Base-by-base conservation (phyloP, 35 echinoderm and acorn worm genomes). In the Amphiura filiformis region DNA sequence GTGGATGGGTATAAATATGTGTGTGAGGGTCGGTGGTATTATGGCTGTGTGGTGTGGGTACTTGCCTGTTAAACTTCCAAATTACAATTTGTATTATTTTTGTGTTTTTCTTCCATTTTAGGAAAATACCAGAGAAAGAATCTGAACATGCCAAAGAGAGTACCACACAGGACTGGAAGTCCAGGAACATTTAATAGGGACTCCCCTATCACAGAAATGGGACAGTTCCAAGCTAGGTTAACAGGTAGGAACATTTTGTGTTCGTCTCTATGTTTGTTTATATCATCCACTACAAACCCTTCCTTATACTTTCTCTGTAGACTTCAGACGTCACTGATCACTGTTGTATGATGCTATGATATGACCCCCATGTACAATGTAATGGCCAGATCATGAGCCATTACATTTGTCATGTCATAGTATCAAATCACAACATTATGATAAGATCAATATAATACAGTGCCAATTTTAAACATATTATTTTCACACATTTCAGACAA, bases 171-270 rank as follows among this genome's bases (percentile, higher is more conserved):
- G 35, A 13, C 87, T 0, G 96, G 96, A 34, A 90, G 96, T 2
- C 77, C 90, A 77, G 85, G 77, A 47, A 52, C 82, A 56, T 99
- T 99, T 39, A 92, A 87, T 3, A 94, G 90, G 52, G 96, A 99
- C 77, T 94, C 96, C 12, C 93, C 93, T 23, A 99, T 99, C 52
- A 99, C 96, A 47, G 92, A 94, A 81, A 92, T 99, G 41, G 96
- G 96, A 36, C 47, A 87, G 34, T 95, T 87, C 85, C 96, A 99
- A 56, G 90, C 92, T 34, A 87, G 85, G 77, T 78, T 99, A 77
- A 99, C 96, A 76, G 96, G 96, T 99, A 78, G 84, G 77, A 1
- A 83, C 34, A n/a, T n/a, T n/a, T 39, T 7, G 38, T 20, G 20
- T 18, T 14, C 17, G 42, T 83, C 23, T 56, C 1, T 41, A 83